Base-by-base conservation (phyloP, 2,888 invertebrate species). In the Harpagoxenus sublaevis region DNA sequence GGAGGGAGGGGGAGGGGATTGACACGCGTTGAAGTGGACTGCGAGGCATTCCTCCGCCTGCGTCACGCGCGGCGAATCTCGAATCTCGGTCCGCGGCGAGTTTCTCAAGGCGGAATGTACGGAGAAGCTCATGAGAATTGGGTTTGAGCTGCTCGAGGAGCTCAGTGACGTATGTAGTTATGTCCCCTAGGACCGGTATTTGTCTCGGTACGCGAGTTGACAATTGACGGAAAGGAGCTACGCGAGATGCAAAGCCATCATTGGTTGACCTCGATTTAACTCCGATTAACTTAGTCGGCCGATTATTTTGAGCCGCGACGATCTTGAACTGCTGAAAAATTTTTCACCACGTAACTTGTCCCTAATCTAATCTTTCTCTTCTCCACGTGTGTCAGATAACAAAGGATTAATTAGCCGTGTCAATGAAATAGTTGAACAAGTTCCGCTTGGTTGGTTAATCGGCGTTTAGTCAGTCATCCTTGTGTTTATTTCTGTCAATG, bases 21-120 rank as follows among this genome's bases (percentile, higher is more conserved):
- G 66, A 66, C 66, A 66, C 45, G 39, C 63, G 39, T 65, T 65
- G 23, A 48, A 48, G 28, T 48, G 28, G 10, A 45, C 45, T 28
- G 45, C 45, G 48, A 45, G 28, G 31, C 31, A 31, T 68, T 66
- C 45, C 28, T 68, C 18, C 48, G 39, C 9, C 28, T 68, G 45
- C 65, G 28, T 45, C 45, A 48, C 28, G 23, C 28, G 28, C 18
- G 18, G 68, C 31, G 28, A 31, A 23, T 65, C 65, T 42, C 42
- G 65, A 35, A 35, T 35, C 35, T 35, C 35, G 5, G 8, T 28
- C 28, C 28, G 48, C 48, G 31, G 70, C 23, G n/a, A 35, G 53
- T 23, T 55, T 55, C 55, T 4, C 5, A 6, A 42, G 35, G 28
- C 39, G 55, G 28, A 73, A 71, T 53, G 15, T 15, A 39, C n/a